Evolutionary conservation across 2,113 vertebrate genomes (phyloP).

Genomic region (Salvelinus alpinus): DNA sequence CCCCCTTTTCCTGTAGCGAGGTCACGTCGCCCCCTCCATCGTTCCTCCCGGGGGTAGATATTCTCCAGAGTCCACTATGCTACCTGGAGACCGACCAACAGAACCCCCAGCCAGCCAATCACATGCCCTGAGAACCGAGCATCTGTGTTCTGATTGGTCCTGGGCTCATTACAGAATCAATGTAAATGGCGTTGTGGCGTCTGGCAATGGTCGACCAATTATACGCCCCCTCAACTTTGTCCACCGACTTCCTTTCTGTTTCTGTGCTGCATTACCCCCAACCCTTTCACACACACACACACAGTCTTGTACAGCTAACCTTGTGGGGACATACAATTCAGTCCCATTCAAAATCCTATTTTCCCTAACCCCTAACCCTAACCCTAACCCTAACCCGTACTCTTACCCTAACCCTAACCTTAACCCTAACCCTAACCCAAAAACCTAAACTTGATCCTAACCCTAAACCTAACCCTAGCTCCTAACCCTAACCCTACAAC

Average conservation of each 20-base stretch:
- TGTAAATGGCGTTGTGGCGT: slow-evolving; percentile 65
- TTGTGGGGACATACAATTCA: too few species aligned
- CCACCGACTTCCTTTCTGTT: slow-evolving; percentile 40
- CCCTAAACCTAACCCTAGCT: too few species aligned
- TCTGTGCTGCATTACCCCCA: slow-evolving; percentile 17
- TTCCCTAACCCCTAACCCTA: too few species aligned
- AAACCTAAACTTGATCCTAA: too few species aligned
- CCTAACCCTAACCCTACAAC: too few species aligned
- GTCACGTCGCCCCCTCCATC: slow-evolving; percentile 37
- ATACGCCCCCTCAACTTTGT: slow-evolving; percentile 62
- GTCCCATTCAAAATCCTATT: too few species aligned
- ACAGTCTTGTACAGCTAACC: too few species aligned
- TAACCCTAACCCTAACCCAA: too few species aligned
- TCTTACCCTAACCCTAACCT: too few species aligned
- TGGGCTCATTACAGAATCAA: slow-evolving; percentile 59
- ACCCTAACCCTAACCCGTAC: too few species aligned
- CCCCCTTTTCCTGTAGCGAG: slow-evolving; percentile 33
- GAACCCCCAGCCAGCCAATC: slow-evolving; percentile 61
- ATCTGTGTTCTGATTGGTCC: slow-evolving; percentile 63
- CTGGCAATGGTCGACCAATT: slow-evolving; percentile 67
- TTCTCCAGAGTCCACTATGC: slow-evolving; percentile 63
- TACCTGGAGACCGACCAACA: slow-evolving; percentile 76
- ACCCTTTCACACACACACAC: slow-evolving; percentile 16
- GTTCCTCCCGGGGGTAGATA: slow-evolving; percentile 42
- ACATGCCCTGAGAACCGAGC: slow-evolving; percentile 57